Evolutionary conservation across 2,888 invertebrate species (phyloP), one percentile per base, ranked within the genome.

Genomic region (Cheilosia soror): DNA sequence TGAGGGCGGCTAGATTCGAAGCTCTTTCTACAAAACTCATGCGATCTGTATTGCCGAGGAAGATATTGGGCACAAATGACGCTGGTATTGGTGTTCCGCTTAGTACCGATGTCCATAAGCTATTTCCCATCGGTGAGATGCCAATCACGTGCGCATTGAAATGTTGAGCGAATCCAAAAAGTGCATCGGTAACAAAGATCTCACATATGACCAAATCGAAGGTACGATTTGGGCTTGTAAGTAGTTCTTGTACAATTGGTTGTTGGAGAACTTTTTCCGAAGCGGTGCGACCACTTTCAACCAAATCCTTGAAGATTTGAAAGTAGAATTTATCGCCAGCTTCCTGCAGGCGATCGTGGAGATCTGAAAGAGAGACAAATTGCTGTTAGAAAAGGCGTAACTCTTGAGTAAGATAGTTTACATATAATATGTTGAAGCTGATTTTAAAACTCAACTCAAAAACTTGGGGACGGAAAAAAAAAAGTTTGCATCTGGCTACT

Each of bases 11-110:
- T 20, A 92, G 87, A 77, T 93, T 93, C 49, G 81, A 76, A 0
- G 91, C 62, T 58, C 93, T 89, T 87, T 93, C 88, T 3, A 76
- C 44, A 31, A 92, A 89, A 0, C 87, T 89, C 93, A 93, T 93
- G 47, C 86, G 90, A 87, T 92, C 90, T 5, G 89, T 89, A 58
- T 90, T 91, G 6, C 88, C 87, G 0, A 90, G 69, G 78, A 91
- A 82, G 0, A 89, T 73, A 79, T 88, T 88, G 0, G 92, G 91
- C 33, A 92, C 89, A 84, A 90, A 92, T 0, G 92, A 92, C 0
- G 90, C 89, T 0, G 92, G 92, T 0, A 90, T 89, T 0, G 93
- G 92, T 1, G 90, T 84, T 4, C 91, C 77, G 47, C 42, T 72
- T 11, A 82, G 20, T 2, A 9, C 60, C 0, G 82, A 60, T 1